Percentiles rank a stretch among this genome's conserved stretches.
Conservation (phyloP, 2,113 vertebrate genomes). For the Nycticryphes semicollaris region DNA sequence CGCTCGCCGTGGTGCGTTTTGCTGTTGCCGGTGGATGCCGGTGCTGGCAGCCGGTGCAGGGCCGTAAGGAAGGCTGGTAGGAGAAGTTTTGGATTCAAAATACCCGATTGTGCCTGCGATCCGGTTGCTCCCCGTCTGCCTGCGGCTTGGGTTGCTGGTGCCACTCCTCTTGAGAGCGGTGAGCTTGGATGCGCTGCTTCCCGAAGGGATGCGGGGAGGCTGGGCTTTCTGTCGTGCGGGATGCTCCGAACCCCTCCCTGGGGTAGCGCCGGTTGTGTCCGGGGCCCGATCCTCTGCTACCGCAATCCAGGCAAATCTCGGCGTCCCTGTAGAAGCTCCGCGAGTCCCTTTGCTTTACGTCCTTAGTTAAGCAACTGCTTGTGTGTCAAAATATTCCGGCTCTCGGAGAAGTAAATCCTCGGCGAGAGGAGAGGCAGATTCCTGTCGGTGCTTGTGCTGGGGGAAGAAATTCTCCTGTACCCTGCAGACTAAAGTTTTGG, state of each 20-base stretch:
- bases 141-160: not conserved
- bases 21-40: conserved; percentile 28
- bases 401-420: not conserved
- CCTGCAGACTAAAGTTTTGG: too few species aligned
- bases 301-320: not conserved
- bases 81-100: conserved; percentile 49
- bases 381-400: not conserved
- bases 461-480: not conserved
- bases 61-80: conserved; percentile 34
- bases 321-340: too few species aligned
- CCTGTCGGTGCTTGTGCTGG: not conserved
- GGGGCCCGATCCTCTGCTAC: not conserved
- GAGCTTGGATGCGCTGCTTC: not conserved
- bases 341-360: not conserved
- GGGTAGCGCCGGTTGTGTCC: fast-evolving
- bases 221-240: not conserved
- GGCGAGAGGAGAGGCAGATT: not conserved
- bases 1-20: not conserved
- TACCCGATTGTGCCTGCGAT: not conserved
- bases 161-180: not conserved
- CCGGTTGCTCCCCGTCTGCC: not conserved
- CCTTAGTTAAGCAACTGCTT: not conserved
- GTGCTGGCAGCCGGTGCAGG: not conserved
- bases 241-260: not conserved
- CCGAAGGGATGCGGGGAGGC: not conserved